Conservation (phyloP, 1,140 invertebrate genomes). For the Sycophaga agraensis region DNA sequence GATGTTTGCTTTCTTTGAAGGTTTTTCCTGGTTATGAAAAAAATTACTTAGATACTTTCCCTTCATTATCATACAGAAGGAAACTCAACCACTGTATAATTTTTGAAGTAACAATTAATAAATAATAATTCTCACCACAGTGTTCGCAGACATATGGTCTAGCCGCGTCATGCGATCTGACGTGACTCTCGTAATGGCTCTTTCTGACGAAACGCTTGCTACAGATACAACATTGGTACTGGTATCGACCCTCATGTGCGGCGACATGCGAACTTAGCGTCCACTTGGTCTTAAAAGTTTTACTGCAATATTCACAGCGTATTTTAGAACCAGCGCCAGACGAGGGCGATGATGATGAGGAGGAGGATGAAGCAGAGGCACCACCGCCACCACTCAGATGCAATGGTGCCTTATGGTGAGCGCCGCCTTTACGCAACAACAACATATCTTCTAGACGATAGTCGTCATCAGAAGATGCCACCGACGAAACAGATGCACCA, state of each 20-base stretch:
- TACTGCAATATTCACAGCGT: slow-evolving; percentile 53
- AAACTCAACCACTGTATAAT: background rate
- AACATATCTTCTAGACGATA: slow-evolving; percentile 53
- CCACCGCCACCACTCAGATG: slow-evolving; percentile 12
- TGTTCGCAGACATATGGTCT: slow-evolving; percentile 53
- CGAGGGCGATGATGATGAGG: background rate
- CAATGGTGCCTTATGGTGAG: slow-evolving; percentile 27
- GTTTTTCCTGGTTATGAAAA: slow-evolving; percentile 34
- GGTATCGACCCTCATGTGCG: slow-evolving; percentile 53
- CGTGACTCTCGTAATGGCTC: slow-evolving; percentile 54
- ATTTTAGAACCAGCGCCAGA: slow-evolving; percentile 36
- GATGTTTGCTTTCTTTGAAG: slow-evolving; percentile 54
- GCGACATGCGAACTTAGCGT: slow-evolving; percentile 55
- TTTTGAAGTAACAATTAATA: background rate
- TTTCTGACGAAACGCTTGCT: slow-evolving; percentile 56
- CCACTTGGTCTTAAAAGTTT: slow-evolving; percentile 56
- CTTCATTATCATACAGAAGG: no score
- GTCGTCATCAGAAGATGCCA: slow-evolving; percentile 37
- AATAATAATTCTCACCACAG: slow-evolving; percentile 38
- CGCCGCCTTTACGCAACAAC: slow-evolving; percentile 35
- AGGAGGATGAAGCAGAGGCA: background rate
- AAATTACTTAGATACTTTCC: no score
- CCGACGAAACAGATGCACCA: background rate
- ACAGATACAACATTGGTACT: slow-evolving; percentile 53
- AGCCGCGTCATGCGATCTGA: slow-evolving; percentile 52